Evolutionary conservation across 2,797 vertebrate species (phyloP).

Genomic region (Saxicola maurus): DNA sequence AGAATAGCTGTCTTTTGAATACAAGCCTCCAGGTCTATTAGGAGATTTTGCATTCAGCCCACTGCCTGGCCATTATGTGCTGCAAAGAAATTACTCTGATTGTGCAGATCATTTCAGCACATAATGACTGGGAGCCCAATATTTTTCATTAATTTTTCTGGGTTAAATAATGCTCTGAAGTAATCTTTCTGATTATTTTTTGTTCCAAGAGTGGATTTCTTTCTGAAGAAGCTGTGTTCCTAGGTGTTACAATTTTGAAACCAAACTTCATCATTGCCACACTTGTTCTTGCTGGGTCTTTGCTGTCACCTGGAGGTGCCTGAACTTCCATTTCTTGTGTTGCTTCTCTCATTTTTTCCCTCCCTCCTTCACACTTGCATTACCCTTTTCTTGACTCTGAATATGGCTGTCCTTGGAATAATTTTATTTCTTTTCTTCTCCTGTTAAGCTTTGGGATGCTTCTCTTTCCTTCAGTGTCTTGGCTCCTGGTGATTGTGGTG

Average conservation of each 20-base stretch:
- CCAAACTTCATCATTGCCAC: neutral
- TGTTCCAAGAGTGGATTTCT: neutral
- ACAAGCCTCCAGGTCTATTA: constrained; percentile 4
- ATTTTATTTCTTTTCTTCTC: neutral
- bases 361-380: neutral
- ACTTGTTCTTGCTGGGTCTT: neutral
- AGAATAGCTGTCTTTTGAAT: constrained; percentile 43
- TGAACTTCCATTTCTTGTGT: neutral
- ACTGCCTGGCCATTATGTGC: neutral
- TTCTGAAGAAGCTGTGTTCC: neutral
- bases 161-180: constrained; percentile 21
- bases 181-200: neutral
- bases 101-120: neutral
- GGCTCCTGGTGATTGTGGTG: neutral
- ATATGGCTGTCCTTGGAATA: neutral
- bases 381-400: neutral
- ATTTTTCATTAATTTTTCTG: constrained; percentile 26
- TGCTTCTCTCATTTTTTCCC: neutral
- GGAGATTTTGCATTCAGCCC: constrained; percentile 12
- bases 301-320: neutral
- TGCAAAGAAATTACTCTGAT: constrained; percentile 22
- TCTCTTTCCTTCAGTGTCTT: neutral
- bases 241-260: neutral
- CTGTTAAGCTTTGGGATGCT: neutral
- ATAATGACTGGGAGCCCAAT: neutral